Conservation (phyloP, 2,888 invertebrate genomes). For the Nezara viridula region DNA sequence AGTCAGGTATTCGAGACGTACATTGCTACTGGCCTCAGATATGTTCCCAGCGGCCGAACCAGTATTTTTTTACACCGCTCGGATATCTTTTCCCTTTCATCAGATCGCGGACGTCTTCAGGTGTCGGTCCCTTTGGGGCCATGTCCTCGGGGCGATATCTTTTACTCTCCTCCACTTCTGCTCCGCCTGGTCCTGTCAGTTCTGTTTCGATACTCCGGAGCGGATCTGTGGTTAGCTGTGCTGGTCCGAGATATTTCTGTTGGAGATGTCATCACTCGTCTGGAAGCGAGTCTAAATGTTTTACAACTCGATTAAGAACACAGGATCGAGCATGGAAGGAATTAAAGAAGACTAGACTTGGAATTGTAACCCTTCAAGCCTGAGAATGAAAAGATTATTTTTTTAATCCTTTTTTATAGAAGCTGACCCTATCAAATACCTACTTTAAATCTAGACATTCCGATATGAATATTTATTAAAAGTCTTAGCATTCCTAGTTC, state of each 20-base stretch:
- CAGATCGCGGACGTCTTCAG: background rate
- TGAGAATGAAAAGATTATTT: background rate
- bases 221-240: background rate
- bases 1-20: background rate
- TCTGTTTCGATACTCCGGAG: background rate
- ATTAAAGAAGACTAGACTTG: background rate
- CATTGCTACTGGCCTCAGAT: background rate
- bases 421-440: background rate
- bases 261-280: background rate
- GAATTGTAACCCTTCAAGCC: background rate
- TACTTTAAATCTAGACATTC: background rate
- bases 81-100: slow-evolving; percentile 24
- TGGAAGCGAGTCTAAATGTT: slow-evolving; percentile 11
- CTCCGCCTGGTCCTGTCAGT: background rate
- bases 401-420: background rate
- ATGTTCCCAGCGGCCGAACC: background rate
- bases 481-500: background rate
- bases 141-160: slow-evolving; percentile 6
- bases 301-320: background rate
- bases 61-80: background rate
- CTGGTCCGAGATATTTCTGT: background rate
- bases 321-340: background rate
- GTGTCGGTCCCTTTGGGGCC: slow-evolving; percentile 10
- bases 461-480: background rate
- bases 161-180: background rate